Conservation (phyloP, 2,113 vertebrate genomes). For the Lophotis ruficrista region DNA sequence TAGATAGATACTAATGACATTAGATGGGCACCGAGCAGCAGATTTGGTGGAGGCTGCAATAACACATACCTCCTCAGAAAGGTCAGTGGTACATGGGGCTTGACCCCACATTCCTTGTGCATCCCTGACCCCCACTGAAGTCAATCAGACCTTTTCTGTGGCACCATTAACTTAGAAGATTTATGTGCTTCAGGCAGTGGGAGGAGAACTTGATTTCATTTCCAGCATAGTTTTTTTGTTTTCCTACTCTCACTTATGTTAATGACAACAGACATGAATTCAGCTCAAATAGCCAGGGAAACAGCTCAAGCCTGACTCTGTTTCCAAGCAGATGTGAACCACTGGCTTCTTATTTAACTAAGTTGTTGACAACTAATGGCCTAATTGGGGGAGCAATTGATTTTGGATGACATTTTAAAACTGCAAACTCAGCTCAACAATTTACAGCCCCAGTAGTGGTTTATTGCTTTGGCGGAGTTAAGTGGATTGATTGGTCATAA, state of each 20-base stretch:
- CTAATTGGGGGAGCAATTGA: conserved; percentile 3
- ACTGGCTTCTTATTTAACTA: not conserved
- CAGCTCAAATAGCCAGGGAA: conserved; percentile 40
- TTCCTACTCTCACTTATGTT: not conserved
- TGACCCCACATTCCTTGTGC: conserved; percentile 44
- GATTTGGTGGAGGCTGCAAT: not conserved
- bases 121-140: not conserved
- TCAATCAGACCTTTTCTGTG: conserved; percentile 26
- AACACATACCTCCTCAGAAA: not conserved
- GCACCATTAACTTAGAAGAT: conserved; percentile 36
- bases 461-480: conserved; percentile 39
- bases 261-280: not conserved
- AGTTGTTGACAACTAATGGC: conserved; percentile 17
- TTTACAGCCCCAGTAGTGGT: not conserved
- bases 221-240: conserved; percentile 29
- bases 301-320: not conserved
- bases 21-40: not conserved
- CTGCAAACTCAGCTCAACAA: conserved; percentile 19
- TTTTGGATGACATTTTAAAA: conserved; percentile 36
- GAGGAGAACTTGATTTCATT: conserved; percentile 44
- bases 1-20: not conserved
- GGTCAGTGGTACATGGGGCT: not conserved
- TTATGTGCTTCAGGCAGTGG: conserved; percentile 39
- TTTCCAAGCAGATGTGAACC: conserved; percentile 35
- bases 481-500: conserved; percentile 39